Evolutionary conservation across 2,797 vertebrate species (phyloP).

Genomic region (Prionace glauca): DNA sequence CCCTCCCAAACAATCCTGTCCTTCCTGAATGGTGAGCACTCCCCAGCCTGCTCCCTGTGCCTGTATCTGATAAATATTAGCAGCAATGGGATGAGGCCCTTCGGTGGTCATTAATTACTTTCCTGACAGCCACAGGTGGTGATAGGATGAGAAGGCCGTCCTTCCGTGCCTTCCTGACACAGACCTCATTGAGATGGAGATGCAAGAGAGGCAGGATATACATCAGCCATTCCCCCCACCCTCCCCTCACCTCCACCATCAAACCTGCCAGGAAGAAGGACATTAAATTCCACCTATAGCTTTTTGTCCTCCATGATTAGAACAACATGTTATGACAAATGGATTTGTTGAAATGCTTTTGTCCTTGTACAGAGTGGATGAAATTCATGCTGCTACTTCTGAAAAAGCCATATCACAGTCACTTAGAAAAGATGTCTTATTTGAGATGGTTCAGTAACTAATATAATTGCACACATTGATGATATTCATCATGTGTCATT

Average conservation of each 20-base stretch:
- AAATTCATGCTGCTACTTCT: not conserved
- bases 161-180: not conserved
- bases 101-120: not conserved
- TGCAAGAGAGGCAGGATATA: not conserved
- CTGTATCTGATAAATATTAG: too few species aligned
- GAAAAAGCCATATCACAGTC: not conserved
- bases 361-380: conserved; percentile 14
- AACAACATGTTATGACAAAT: conserved; percentile 25
- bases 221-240: not conserved
- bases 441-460: conserved; percentile 33
- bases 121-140: not conserved
- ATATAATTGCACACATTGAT: conserved; percentile 36
- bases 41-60: too few species aligned
- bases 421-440: conserved; percentile 21
- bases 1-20: too few species aligned
- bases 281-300: not conserved
- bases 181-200: not conserved
- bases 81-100: not conserved
- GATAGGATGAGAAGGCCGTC: not conserved
- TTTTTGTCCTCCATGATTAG: not conserved
- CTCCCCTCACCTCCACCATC: too few species aligned
- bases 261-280: too few species aligned
- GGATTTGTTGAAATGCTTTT: conserved; percentile 10
- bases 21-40: not conserved
- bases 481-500: not conserved